phyloP scores from a whole-genome alignment of 2,888 invertebrate species.

The Zhuqinia jingwanae region DNA sequence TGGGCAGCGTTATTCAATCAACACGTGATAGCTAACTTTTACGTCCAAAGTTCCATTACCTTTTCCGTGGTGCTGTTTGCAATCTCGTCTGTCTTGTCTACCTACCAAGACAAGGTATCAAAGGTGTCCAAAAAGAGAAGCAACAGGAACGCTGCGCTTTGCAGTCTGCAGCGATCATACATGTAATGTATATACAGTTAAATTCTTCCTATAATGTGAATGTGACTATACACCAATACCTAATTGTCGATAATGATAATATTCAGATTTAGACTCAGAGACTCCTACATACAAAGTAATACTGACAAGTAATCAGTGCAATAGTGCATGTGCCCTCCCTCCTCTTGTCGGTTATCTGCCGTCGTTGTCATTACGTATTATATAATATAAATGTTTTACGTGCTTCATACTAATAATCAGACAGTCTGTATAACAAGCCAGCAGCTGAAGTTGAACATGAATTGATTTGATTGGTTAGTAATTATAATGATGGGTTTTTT shows the following conservation, averaged over 20 bases:
- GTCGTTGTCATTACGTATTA: background rate
- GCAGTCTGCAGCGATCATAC: background rate
- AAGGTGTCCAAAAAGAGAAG: too few species aligned
- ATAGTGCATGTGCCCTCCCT: conserved; percentile 43
- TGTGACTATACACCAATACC: background rate
- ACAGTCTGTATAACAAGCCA: conserved; percentile 11
- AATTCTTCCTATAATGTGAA: conserved; percentile 13
- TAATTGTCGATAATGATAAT: background rate
- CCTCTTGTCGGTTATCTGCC: conserved; percentile 45
- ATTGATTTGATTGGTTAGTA: background rate
- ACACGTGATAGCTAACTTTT: conserved; percentile 59
- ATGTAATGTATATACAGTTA: too few species aligned
- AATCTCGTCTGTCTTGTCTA: background rate
- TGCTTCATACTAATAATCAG: conserved; percentile 11
- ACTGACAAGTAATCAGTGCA: conserved; percentile 54
- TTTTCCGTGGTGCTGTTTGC: background rate
- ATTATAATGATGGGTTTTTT: background rate
- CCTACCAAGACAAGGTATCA: background rate
- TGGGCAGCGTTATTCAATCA: conserved; percentile 14
- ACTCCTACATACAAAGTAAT: background rate
- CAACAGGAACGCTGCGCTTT: background rate
- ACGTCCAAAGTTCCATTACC: conserved; percentile 57
- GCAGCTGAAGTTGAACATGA: background rate
- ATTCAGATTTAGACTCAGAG: background rate
- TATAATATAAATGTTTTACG: too few species aligned